Percentiles rank a stretch among this genome's conserved stretches.
These are phyloP conservation scores for Caenorhabditis macrosperma DNA, from an alignment of 2,888 invertebrate genomes.

Conservation along the genomic window DNA sequence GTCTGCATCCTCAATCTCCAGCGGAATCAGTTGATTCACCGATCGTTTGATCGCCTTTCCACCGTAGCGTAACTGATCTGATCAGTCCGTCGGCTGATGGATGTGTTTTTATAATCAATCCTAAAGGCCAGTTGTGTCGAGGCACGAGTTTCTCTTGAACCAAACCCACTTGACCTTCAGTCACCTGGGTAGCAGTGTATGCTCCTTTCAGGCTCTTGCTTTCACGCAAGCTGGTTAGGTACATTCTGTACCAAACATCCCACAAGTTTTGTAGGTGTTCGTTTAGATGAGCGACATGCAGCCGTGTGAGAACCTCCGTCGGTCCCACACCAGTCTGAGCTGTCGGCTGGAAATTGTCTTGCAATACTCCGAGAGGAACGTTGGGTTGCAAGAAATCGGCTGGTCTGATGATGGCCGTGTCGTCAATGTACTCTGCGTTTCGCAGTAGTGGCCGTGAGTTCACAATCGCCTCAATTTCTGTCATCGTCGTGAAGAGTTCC, in stretches of 20 bases:
- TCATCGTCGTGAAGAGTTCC: not conserved
- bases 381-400: not conserved
- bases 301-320: not conserved
- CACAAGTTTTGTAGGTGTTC: not conserved
- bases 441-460: not conserved
- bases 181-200: not conserved
- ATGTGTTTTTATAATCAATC: not conserved
- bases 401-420: not conserved
- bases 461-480: conserved; percentile 2
- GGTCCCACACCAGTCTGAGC: not conserved
- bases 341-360: not conserved
- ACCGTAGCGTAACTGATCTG: not conserved
- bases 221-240: not conserved
- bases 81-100: not conserved
- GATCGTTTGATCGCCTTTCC: not conserved
- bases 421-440: not conserved
- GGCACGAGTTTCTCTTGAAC: not conserved
- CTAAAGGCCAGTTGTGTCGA: not conserved
- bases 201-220: not conserved
- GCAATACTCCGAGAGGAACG: not conserved
- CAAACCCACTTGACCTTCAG: not conserved
- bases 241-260: not conserved
- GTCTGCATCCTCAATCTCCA: no score
- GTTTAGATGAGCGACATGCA: not conserved
- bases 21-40: no score